A percentile compares a stretch with the other conserved stretches of the same genome.
phyloP scores from a whole-genome alignment of 2,113 vertebrate genomes.

The Sander vitreus region DNA sequence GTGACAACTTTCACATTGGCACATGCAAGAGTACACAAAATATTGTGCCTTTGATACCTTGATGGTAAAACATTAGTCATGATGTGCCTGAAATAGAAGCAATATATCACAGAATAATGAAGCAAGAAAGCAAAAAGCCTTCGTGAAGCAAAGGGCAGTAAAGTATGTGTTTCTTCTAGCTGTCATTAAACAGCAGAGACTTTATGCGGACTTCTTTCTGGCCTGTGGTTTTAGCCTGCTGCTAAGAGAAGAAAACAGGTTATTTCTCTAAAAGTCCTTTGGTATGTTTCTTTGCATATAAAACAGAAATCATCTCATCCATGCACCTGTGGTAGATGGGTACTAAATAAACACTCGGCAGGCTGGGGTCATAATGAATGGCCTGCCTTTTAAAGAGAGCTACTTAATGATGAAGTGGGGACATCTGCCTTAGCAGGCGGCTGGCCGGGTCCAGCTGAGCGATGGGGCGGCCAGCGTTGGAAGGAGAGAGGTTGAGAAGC shows the following conservation, averaged over 20 bases:
- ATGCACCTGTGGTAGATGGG: constrained; percentile 71
- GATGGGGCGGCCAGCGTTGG: constrained; percentile 15
- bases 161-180: not conserved
- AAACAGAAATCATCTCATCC: constrained; percentile 42
- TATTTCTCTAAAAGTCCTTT: constrained; percentile 9
- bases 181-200: not conserved
- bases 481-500: constrained; percentile 47
- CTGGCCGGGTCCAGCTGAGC: constrained; percentile 50
- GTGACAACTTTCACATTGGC: not conserved
- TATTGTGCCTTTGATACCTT: constrained; percentile 17
- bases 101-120: constrained; percentile 1
- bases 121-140: not conserved
- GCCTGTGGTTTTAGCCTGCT: constrained; percentile 19
- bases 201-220: constrained; percentile 8
- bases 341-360: constrained; percentile 74
- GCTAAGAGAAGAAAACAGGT: constrained; percentile 20
- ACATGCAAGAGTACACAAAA: not conserved
- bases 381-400: constrained; percentile 74
- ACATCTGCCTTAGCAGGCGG: constrained; percentile 67
- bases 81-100: constrained; percentile 4
- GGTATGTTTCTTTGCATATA: constrained; percentile 44
- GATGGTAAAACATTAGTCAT: constrained; percentile 1
- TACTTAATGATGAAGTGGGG: constrained; percentile 77
- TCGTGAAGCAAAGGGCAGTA: not conserved
- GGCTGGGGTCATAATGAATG: constrained; percentile 74